A percentile compares a stretch with the other conserved stretches of the same genome.
phyloP scores from a whole-genome alignment of 2,113 vertebrate genomes.

The Anas platyrhynchos region DNA sequence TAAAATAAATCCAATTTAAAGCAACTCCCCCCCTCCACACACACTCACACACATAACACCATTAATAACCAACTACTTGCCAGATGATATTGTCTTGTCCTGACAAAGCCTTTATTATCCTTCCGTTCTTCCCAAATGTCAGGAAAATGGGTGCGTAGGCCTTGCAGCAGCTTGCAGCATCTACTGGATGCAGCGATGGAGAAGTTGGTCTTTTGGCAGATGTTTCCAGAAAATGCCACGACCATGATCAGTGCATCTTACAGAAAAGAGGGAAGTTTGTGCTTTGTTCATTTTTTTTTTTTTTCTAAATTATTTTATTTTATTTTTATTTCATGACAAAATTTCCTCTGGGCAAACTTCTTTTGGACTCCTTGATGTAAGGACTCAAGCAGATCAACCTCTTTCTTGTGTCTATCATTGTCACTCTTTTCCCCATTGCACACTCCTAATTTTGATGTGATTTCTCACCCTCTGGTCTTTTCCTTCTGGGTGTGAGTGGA shows the following conservation, averaged over 20 bases:
- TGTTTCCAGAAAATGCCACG: neutral
- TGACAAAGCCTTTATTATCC: neutral
- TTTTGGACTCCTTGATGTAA: neutral
- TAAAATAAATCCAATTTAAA: constrained; percentile 23
- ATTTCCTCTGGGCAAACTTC: neutral
- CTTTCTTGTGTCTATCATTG: neutral
- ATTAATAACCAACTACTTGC: neutral
- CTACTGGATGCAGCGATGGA: neutral
- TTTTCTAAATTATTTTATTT: neutral
- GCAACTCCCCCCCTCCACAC: neutral
- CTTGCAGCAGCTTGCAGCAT: neutral
- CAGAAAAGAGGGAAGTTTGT: neutral
- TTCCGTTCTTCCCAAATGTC: neutral
- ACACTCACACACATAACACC: neutral
- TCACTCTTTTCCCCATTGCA: neutral
- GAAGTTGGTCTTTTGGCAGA: neutral
- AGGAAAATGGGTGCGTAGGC: neutral
- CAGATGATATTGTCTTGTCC: neutral
- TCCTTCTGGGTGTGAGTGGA: neutral
- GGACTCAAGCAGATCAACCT: neutral
- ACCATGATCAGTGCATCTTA: neutral
- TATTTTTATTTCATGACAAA: neutral
- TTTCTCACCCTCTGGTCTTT: neutral
- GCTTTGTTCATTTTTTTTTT: neutral
- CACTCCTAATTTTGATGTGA: neutral